A percentile compares a stretch with the other conserved stretches of the same genome.
phyloP scores from a whole-genome alignment of 1,140 invertebrate species.

The Trichonephila clavata region DNA sequence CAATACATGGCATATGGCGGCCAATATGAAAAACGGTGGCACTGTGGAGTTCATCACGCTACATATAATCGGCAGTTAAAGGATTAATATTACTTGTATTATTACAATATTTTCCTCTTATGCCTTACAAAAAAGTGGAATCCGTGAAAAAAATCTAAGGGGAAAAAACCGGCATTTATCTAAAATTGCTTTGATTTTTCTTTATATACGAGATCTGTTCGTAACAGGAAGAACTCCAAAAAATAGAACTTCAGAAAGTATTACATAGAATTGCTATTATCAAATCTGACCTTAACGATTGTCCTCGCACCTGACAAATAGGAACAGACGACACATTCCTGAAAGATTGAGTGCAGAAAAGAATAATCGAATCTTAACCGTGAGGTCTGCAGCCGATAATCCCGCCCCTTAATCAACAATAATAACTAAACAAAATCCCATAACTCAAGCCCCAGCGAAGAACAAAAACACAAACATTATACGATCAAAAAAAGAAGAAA shows the following conservation, averaged over 20 bases:
- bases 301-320: neutral
- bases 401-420: slow-evolving; percentile 27
- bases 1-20: too few relatives aligned
- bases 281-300: neutral
- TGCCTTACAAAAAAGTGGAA: too few relatives aligned
- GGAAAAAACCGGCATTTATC: too few relatives aligned
- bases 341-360: neutral
- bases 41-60: too few relatives aligned
- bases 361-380: slow-evolving; percentile 49
- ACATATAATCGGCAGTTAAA: too few relatives aligned
- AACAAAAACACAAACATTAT: slow-evolving; percentile 40
- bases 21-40: too few relatives aligned
- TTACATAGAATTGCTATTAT: neutral
- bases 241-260: too few relatives aligned
- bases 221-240: neutral
- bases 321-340: neutral
- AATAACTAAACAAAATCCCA: slow-evolving; percentile 59
- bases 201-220: too few relatives aligned
- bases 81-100: too few relatives aligned
- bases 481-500: neutral
- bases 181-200: too few relatives aligned
- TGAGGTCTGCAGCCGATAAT: slow-evolving; percentile 17
- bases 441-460: neutral
- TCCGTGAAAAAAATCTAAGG: too few relatives aligned
- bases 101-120: too few relatives aligned